Evolutionary conservation across 2,797 vertebrate species (phyloP), one percentile per base, ranked within the genome.

Genomic region (Aphelocoma californica): DNA sequence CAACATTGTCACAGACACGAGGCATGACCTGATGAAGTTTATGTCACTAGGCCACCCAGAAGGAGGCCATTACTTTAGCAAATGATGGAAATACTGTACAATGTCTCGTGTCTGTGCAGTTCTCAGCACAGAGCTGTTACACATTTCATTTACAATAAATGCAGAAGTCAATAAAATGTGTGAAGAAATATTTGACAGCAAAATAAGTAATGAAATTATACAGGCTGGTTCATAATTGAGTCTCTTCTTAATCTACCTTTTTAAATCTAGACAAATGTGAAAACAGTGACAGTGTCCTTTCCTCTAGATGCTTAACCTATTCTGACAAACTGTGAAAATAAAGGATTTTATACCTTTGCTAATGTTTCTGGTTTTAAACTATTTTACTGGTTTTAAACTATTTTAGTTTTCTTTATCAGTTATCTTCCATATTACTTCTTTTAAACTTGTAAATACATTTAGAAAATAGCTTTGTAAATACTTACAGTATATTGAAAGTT

Each of bases 251-350:
- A 97, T 96, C 97, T 98, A 97, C 97, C 98, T 98, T 98, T 96
- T 95, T 95, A 65, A 95, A 90, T 83, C 67, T 86, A 97, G 95
- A 97, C 97, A 98, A 97, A 98, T 98, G 98, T 98, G 98, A 98
- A 98, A 96, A 86, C 96, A 96, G 96, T 96, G 97, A 97, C 96
- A 88, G 97, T 93, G 81, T 97, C 97, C 97, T 98, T 97, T 97
- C 94, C 95, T 97, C 45, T 92, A 91, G 81, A 96, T 96, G 86
- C 97, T 95, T 96, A 97, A 96, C 85, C 96, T 97, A 88, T 97
- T 96, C 93, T 91, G 97, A 97, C 96, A 98, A 97, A 98, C 98
- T 98, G 98, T 98, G 98, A 98, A 98, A 92, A 97, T 88, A 96
- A 95, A 96, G 88, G 94, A 86, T 97, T 98, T 98, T 97, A 86